A percentile compares a stretch with the other conserved stretches of the same genome.
Conservation (phyloP, 2,888 invertebrate species). For the Diaphora mendica region DNA sequence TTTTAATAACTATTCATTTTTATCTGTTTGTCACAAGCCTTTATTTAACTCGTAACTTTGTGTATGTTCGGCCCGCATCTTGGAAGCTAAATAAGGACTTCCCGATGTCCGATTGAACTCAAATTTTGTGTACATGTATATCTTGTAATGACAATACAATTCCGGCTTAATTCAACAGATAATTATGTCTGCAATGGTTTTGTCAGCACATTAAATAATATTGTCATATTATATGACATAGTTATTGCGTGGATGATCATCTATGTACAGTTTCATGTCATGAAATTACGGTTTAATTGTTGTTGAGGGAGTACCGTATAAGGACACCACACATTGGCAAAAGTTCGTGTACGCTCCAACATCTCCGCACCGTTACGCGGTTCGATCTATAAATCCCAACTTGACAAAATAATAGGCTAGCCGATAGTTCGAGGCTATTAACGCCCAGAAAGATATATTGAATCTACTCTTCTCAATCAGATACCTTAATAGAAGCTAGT, state of each 20-base stretch:
- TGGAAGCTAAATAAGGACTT: no score
- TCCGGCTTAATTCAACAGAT: no score
- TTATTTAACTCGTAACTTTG: no score
- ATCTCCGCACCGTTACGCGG: constrained; percentile 74
- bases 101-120: no score
- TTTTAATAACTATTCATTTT: constrained; percentile 38
- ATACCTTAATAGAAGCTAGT: constrained; percentile 79
- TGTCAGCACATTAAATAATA: no score
- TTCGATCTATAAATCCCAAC: constrained; percentile 82
- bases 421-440: constrained; percentile 82
- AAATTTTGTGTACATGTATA: no score
- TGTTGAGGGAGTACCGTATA: constrained; percentile 22
- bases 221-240: background rate
- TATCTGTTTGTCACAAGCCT: constrained; percentile 9
- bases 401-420: constrained; percentile 86
- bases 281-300: constrained; percentile 11
- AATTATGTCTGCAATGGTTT: no score
- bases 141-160: no score
- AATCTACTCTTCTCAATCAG: constrained; percentile 82
- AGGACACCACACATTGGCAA: constrained; percentile 44
- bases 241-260: background rate
- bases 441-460: constrained; percentile 85
- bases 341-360: constrained; percentile 49
- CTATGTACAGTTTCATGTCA: background rate
- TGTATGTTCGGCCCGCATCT: no score